These are phyloP conservation scores for Heteromormyrus szaboi DNA, from an alignment of 2,797 vertebrate genomes.

Conservation along the genomic window DNA sequence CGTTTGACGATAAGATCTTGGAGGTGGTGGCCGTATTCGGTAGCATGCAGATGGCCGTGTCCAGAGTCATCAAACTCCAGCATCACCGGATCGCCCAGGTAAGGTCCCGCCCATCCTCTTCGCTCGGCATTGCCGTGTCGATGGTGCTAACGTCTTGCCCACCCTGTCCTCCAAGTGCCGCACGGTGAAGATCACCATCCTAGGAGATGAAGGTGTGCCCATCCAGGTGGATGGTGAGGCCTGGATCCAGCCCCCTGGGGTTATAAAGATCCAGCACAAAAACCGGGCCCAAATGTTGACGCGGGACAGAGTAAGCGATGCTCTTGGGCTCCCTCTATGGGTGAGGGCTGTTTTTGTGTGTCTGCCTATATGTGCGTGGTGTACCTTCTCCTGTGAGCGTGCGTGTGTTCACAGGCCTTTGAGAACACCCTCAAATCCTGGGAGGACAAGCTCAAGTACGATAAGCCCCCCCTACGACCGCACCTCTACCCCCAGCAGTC, in stretches of 20 bases:
- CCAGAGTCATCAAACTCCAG: constrained; percentile 93
- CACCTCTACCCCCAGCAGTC: constrained; percentile 87
- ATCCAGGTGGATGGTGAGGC: constrained; percentile 96
- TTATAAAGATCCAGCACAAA: constrained; percentile 97
- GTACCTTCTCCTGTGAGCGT: not conserved
- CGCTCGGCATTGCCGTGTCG: not conserved
- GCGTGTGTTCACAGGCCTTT: constrained; percentile 70
- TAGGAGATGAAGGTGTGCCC: constrained; percentile 92
- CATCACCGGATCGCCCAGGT: constrained; percentile 82
- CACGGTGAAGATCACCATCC: constrained; percentile 94
- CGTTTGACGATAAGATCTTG: constrained; percentile 95
- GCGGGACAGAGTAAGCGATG: constrained; percentile 80
- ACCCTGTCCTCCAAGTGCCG: constrained; percentile 69
- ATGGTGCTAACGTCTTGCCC: not conserved
- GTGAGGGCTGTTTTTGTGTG: not conserved
- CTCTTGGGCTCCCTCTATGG: not conserved
- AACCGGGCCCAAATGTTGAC: constrained; percentile 97
- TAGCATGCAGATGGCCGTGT: constrained; percentile 98
- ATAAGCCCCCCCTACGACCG: constrained; percentile 82
- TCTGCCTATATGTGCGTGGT: constrained; percentile 2
- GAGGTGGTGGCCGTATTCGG: constrained; percentile 95
- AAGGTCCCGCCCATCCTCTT: not conserved
- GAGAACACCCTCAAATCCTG: constrained; percentile 96
- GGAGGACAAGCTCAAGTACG: constrained; percentile 95
- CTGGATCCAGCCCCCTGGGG: constrained; percentile 93